Percentiles rank a stretch among this genome's conserved stretches.
Evolutionary conservation across 2,797 vertebrate species (phyloP).

Genomic region (Sebastes oblongus): DNA sequence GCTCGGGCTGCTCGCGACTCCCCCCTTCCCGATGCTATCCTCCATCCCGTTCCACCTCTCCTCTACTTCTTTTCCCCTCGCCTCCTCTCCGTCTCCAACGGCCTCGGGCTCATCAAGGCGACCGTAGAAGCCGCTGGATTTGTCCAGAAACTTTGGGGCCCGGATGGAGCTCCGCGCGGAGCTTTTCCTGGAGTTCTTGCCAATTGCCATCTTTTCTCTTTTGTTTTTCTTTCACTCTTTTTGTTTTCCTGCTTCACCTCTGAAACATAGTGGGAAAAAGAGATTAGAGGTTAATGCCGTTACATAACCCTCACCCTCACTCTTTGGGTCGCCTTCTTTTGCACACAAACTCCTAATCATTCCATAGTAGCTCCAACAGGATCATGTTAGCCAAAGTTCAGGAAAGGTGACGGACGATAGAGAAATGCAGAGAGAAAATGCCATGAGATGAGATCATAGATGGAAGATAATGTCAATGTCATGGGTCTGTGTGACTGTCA

Average conservation of each 20-base stretch:
- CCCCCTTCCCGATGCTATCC: background rate
- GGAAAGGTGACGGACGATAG: background rate
- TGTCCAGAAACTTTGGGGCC: slow-evolving; percentile 81
- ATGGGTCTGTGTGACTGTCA: background rate
- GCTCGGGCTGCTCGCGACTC: background rate
- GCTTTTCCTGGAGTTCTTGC: slow-evolving; percentile 77
- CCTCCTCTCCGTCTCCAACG: background rate
- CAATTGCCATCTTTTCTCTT: slow-evolving; percentile 76
- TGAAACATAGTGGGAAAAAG: background rate
- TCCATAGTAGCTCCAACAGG: background rate
- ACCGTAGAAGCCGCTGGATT: slow-evolving; percentile 78
- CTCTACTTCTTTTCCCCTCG: background rate
- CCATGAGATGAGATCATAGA: background rate
- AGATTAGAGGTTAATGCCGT: slow-evolving; percentile 46
- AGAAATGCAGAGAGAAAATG: background rate
- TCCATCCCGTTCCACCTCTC: background rate
- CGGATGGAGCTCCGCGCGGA: slow-evolving; percentile 66
- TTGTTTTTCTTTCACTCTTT: slow-evolving; percentile 4
- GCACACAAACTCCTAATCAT: background rate
- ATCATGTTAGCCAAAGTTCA: background rate
- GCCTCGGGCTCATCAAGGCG: slow-evolving; percentile 77
- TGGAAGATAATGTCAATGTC: background rate
- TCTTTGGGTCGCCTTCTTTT: background rate
- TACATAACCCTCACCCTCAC: slow-evolving; percentile 29
- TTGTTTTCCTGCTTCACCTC: background rate